Base-by-base conservation (phyloP, 2,888 invertebrate species). In the Pardosa pseudoannulata region DNA sequence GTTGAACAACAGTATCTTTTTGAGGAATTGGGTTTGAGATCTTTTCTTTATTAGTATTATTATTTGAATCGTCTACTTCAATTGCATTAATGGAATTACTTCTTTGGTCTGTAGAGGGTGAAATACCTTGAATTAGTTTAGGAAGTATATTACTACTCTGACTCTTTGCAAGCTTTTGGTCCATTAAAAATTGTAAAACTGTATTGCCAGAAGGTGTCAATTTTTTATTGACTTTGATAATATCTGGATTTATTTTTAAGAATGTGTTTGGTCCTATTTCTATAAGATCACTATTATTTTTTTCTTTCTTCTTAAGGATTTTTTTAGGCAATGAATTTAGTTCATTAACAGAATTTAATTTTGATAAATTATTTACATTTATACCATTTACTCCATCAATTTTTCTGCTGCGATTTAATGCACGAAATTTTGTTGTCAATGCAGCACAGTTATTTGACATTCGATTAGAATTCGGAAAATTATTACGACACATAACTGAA, bases 221-320 rank as follows among this genome's bases (percentile, higher is more conserved):
- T 62, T 87, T 87, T 41, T 76, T 75, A 67, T 78, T 80, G 11
- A 87, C 87, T 87, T 87, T 87, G 31, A 87, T 87, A 13, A 87
- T 36, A 11, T 87, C 87, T 3, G 87, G 87, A 56, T 87, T 87
- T 23, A 87, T 87, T 72, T 87, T 87, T 9, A 87, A n/a, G 72
- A 87, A 87, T 29, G 87, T 87, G 23, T 87, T 76, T 9, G 87
- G 87, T 29, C 87, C 87, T 46, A 87, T 87, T 71, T 87, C 87
- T 50, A 87, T 87, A 13, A 87, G 74, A 11, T 86, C 68, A 41
- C 32, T 70, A 28, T 76, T 67, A 29, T 19, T 72, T 64, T 32
- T 46, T 32, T 27, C 27, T 71, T 46, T 46, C 0, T n/a, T 29
- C 1, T 0, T 1, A n/a, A n/a, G n/a, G 31, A 23, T 36, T 68